Conservation (phyloP, 1,140 invertebrate species). For the Aphaenogaster rudis region DNA sequence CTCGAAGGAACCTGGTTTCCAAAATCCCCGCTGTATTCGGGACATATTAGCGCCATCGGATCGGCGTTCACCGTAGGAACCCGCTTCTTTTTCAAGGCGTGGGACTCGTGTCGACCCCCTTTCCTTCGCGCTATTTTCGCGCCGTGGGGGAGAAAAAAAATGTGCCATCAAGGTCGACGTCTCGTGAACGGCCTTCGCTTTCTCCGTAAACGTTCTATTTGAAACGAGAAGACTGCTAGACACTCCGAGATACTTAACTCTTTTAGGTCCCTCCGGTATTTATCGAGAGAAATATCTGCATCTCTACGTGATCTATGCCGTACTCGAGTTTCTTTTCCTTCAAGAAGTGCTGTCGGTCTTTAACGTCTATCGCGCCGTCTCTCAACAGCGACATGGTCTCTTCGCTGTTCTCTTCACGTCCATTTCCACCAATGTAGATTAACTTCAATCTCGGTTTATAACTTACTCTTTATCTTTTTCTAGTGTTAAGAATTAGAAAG, state of each 20-base stretch:
- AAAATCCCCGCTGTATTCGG: conserved; percentile 5
- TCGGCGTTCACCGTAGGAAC: background rate
- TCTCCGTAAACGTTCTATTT: conserved; percentile 59
- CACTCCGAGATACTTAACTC: background rate
- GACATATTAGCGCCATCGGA: background rate
- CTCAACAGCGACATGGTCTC: background rate
- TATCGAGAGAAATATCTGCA: background rate
- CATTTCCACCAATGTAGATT: too few relatives aligned
- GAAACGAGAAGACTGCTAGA: conserved; percentile 40
- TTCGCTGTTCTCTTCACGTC: background rate
- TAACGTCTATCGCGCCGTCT: background rate
- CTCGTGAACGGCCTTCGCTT: conserved; percentile 50
- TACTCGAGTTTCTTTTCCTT: background rate
- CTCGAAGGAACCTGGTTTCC: background rate
- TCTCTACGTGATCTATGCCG: background rate
- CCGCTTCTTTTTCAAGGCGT: background rate
- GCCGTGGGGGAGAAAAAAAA: background rate
- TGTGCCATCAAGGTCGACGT: conserved; percentile 61
- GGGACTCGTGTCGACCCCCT: background rate
- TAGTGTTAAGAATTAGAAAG: too few relatives aligned
- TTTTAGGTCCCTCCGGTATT: conserved; percentile 13
- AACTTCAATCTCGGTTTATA: too few relatives aligned
- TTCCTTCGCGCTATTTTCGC: conserved; percentile 55
- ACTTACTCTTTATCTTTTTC: too few relatives aligned
- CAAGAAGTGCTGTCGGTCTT: background rate